Base-by-base conservation (phyloP, 2,797 vertebrate species). In the Pseudochirops cupreus region DNA sequence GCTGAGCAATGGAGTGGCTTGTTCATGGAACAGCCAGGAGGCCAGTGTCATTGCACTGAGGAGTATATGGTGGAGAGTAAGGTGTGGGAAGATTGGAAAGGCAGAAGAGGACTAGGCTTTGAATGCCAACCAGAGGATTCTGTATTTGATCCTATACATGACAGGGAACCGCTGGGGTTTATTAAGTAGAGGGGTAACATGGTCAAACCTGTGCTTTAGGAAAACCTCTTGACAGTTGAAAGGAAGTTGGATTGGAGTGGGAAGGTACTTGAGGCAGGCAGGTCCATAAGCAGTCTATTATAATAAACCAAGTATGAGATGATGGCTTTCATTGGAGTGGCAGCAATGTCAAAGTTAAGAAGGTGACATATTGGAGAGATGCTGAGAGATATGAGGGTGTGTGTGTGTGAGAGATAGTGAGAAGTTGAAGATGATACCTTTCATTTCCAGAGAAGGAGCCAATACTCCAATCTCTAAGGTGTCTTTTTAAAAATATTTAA, bases 401-500 rank as follows among this genome's bases (percentile, higher is more conserved):
- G 57, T 3, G 21, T 1, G 39, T 0, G 5, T 6, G 74, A 87
- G 39, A 26, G 9, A 87, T 11, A 4, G 0, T 82, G 67, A 82
- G 67, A 21, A 87, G 1, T 26, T 50, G 24, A 87, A 16, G 21
- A 87, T 24, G 9, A 11, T 50, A 11, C 7, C 39, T 87, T 33
- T 87, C 18, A 26, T 26, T 87, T 87, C 39, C 1, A 87, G 74
- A 87, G 26, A 74, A 62, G 33, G 31, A 74, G 5, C 33, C 62
- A 7, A 50, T 87, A 50, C 21, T 50, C 21, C 21, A 50, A 46
- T 50, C 21, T 50, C 39, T 50, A 87, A 87, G 39, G 74, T 87
- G 74, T 90, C 52, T 52, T 29, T 29, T 96, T 92, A 56, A 92
- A 54, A 74, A 29, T 96, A 94, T 96, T 56, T 96, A 95, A 93